Evolutionary conservation across 2,888 invertebrate genomes (phyloP), one percentile per base, ranked within the genome.

Genomic region (Conomelus anceps): DNA sequence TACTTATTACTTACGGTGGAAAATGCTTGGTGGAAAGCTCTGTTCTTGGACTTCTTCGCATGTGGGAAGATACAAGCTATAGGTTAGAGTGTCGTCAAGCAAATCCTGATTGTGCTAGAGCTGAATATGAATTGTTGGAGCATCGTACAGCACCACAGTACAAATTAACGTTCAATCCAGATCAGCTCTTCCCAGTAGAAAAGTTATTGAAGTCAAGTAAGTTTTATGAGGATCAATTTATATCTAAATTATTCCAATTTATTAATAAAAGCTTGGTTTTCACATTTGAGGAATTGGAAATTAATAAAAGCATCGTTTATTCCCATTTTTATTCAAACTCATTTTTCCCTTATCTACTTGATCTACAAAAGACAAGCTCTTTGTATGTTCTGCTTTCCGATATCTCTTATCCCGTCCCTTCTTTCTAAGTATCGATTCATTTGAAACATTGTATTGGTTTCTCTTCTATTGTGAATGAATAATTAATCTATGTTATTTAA

Each of bases 51-150:
- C 94, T 98, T 84, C 96, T 97, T 93, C 95, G 96, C 92, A 95
- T 96, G 92, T 99, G 99, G 99, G 99, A 99, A 93, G 98, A 98
- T 93, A 99, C 99, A 0, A 98, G 99, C 93, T 98, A 97, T 93
- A 96, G 96, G 91, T 93, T 99, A 89, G 99, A 99, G 93, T 94
- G 96, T 91, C 94, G 96, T 20, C 99, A 99, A 94, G 96, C 97
- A 0, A 97, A 97, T 92, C 94, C 95, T 0, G 94, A 95, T 4
- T 98, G 98, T 92, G 97, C 97, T 0, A 93, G 95, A 85, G 95
- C 97, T 92, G 99, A 99, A 94, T 97, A 96, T 93, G 94, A 94
- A 89, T 96, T 95, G 17, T 94, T 98, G 22, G 94, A 94, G 87
- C 94, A 94, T 87, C 95, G 98, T 90, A 95, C 94, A 89, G 95